Conservation (phyloP, 92 coral and sea anemone genomes). For the Siderastrea radians region DNA sequence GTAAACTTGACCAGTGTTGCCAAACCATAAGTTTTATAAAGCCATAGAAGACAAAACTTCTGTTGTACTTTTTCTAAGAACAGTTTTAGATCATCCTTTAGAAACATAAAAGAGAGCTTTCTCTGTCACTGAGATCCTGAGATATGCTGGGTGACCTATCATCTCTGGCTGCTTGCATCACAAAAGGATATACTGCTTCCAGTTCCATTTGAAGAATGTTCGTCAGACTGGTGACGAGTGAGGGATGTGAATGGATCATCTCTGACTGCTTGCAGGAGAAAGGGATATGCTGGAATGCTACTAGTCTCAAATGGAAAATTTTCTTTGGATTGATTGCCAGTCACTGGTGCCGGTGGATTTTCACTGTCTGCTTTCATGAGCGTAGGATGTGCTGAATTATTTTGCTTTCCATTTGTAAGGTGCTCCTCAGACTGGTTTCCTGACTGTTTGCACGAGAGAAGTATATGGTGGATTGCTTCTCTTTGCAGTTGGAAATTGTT, state of each 20-base stretch:
- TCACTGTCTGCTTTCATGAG: slow-evolving; percentile 13
- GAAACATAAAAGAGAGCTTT: too few species aligned
- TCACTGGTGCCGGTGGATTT: not conserved
- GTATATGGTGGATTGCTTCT: slow-evolving; percentile 27
- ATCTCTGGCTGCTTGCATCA: slow-evolving; percentile 15
- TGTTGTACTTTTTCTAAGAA: too few species aligned
- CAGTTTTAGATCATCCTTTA: too few species aligned
- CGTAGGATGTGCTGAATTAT: slow-evolving; percentile 27
- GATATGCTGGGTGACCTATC: not conserved
- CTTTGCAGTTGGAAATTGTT: not conserved
- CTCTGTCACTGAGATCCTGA: too few species aligned
- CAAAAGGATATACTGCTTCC: not conserved
- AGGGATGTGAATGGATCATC: not conserved
- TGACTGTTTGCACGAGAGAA: not conserved
- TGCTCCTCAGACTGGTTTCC: not conserved
- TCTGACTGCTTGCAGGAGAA: not conserved
- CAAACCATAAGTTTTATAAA: too few species aligned
- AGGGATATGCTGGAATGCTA: slow-evolving; percentile 17
- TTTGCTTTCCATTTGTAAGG: not conserved
- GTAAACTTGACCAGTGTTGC: too few species aligned
- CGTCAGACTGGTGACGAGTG: not conserved
- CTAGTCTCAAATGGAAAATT: not conserved
- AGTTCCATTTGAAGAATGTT: not conserved
- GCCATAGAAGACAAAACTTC: too few species aligned
- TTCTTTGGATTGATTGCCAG: not conserved